Percentiles rank a stretch among this genome's conserved stretches.
Evolutionary conservation across 2,888 invertebrate species (phyloP).

Genomic region (Pseudolycoriella hygida): DNA sequence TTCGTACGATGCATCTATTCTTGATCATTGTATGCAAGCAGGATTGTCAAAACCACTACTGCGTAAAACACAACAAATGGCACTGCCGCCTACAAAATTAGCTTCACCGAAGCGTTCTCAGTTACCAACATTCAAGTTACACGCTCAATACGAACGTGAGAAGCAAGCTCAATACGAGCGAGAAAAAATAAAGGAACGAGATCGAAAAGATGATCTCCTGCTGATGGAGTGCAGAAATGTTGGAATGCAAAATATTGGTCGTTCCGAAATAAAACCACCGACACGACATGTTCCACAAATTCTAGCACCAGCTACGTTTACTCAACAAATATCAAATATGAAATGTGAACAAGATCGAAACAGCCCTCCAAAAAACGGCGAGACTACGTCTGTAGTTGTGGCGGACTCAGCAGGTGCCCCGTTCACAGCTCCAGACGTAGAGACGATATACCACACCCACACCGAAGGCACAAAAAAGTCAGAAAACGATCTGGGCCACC

Average conservation of each 20-base stretch:
- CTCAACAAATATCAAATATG: slow-evolving; percentile 8
- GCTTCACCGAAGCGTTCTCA: slow-evolving; percentile 16
- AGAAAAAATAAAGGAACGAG: slow-evolving; percentile 15
- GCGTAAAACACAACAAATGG: slow-evolving; percentile 2
- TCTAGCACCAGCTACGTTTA: slow-evolving; percentile 8
- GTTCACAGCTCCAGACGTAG: slow-evolving; percentile 34
- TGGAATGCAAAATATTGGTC: slow-evolving; percentile 22
- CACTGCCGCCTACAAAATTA: slow-evolving; percentile 4
- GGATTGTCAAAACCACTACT: slow-evolving; percentile 24
- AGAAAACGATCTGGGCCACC: slow-evolving; percentile 15
- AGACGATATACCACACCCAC: slow-evolving; percentile 28
- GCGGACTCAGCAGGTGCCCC: slow-evolving; percentile 26
- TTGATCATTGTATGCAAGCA: slow-evolving; percentile 27
- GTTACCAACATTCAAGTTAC: slow-evolving; percentile 17
- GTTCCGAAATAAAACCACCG: slow-evolving; percentile 7
- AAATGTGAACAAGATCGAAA: slow-evolving; percentile 6
- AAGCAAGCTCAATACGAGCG: slow-evolving; percentile 14
- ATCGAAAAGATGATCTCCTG: slow-evolving; percentile 24
- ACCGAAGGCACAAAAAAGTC: slow-evolving; percentile 8
- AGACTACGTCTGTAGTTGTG: slow-evolving; percentile 52
- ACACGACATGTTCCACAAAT: slow-evolving; percentile 8
- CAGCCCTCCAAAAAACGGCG: slow-evolving; percentile 49
- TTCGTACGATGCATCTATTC: slow-evolving; percentile 53
- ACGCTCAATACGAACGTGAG: slow-evolving; percentile 21
- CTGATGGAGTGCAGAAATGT: slow-evolving; percentile 28